Evolutionary conservation across 2,888 invertebrate genomes (phyloP).

Genomic region (Choristoneura rosaceana): DNA sequence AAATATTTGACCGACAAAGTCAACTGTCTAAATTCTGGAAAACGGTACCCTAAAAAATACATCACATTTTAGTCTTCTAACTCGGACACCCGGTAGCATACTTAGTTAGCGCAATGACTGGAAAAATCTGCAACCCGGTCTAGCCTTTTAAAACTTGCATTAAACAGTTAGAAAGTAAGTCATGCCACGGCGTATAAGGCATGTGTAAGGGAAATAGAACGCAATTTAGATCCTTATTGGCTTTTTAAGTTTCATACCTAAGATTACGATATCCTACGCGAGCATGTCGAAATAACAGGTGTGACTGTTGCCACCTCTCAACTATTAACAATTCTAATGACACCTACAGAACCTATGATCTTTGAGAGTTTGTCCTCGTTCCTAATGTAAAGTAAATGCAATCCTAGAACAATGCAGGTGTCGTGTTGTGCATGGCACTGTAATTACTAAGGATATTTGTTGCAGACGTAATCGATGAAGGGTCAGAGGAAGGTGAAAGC

Average conservation of each 20-base stretch:
- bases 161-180: constrained; percentile 46
- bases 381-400: constrained; percentile 28
- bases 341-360: constrained; percentile 52
- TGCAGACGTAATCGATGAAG: constrained; percentile 23
- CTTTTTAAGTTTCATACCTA: constrained; percentile 46
- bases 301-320: constrained; percentile 56
- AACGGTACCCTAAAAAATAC: background rate
- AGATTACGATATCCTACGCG: constrained; percentile 56
- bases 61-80: constrained; percentile 2
- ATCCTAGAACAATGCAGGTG: background rate
- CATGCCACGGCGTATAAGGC: constrained; percentile 32
- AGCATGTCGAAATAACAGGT: constrained; percentile 59
- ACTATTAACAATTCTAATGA: constrained; percentile 67
- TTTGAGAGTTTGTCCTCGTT: constrained; percentile 28
- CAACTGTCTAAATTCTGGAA: constrained; percentile 7
- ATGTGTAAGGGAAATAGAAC: constrained; percentile 41
- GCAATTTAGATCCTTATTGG: constrained; percentile 37
- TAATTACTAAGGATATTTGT: background rate
- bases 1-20: constrained; percentile 32
- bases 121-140: constrained; percentile 26
- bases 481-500: constrained; percentile 38
- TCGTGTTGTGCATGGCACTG: background rate
- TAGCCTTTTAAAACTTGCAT: constrained; percentile 18
- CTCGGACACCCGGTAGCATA: background rate
- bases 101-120: constrained; percentile 16